phyloP scores from a whole-genome alignment of 2,113 vertebrate species.

The Agelaius phoeniceus region DNA sequence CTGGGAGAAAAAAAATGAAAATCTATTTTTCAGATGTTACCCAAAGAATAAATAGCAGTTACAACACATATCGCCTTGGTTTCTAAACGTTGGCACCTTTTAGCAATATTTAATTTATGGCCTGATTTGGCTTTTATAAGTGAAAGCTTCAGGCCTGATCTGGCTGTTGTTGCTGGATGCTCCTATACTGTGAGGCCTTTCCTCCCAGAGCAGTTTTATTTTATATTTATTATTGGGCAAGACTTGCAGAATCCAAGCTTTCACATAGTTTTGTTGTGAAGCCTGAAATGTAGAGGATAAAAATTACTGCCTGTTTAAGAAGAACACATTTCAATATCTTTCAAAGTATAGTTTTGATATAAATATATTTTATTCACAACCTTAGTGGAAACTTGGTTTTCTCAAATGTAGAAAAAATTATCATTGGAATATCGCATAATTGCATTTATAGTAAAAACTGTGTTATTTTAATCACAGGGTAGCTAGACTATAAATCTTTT shows the following conservation, averaged over 20 bases:
- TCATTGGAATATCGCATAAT: neutral
- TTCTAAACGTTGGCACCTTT: neutral
- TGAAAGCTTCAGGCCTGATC: neutral
- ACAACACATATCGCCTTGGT: neutral
- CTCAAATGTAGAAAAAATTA: neutral
- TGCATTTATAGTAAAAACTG: neutral
- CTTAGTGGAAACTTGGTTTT: neutral
- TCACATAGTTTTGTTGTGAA: neutral
- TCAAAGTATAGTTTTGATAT: neutral
- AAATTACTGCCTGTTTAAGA: neutral
- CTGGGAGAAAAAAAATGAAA: fast-evolving
- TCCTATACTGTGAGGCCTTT: neutral
- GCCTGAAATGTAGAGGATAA: neutral
- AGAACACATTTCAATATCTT: neutral
- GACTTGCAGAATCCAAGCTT: neutral
- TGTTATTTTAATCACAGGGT: neutral
- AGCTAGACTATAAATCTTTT: neutral
- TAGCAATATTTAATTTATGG: neutral
- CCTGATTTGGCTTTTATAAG: neutral
- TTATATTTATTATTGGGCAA: neutral
- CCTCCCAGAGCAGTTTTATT: neutral
- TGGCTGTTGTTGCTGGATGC: neutral
- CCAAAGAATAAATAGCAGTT: neutral
- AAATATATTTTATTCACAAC: neutral
- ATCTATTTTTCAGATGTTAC: neutral